phyloP scores from a whole-genome alignment of 1,140 invertebrate genomes.

The Oncopodura yosiiana region DNA sequence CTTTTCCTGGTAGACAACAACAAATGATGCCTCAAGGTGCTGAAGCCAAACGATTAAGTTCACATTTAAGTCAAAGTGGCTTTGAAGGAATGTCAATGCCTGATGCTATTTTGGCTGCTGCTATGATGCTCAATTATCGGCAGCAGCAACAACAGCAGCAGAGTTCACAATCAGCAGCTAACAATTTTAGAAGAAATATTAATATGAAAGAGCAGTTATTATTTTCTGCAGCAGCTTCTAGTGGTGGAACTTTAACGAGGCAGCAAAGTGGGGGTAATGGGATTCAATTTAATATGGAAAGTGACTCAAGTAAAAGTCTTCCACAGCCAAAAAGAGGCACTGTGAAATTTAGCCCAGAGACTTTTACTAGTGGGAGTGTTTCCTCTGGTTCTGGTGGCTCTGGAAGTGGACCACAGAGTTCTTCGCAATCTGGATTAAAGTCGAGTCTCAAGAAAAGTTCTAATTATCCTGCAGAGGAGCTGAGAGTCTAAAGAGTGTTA shows the following conservation, averaged over 20 bases:
- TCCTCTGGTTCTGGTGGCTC: not conserved
- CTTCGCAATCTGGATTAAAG: conserved; percentile 5
- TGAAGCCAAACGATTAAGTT: too few relatives aligned
- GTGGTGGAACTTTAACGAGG: too few relatives aligned
- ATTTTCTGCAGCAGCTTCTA: conserved; percentile 2
- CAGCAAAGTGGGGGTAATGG: conserved; percentile 7
- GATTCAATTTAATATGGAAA: conserved; percentile 17
- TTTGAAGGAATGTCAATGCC: conserved; percentile 5
- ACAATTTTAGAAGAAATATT: not conserved
- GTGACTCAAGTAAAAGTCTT: too few relatives aligned
- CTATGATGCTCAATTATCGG: conserved; percentile 13
- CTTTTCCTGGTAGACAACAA: too few relatives aligned
- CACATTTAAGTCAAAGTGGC: not conserved
- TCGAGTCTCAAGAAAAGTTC: conserved; percentile 10
- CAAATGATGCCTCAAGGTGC: too few relatives aligned
- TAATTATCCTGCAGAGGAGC: conserved; percentile 16
- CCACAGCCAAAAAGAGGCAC: conserved; percentile 5
- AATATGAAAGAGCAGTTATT: too few relatives aligned
- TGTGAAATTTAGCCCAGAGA: conserved; percentile 14
- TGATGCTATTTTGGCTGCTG: conserved; percentile 6
- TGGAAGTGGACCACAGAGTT: not conserved
- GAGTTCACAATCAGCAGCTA: too few relatives aligned
- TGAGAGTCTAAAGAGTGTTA: conserved; percentile 14
- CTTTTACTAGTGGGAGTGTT: not conserved
- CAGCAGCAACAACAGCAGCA: not conserved